Evolutionary conservation across 2,113 vertebrate species (phyloP).

Genomic region (Notechis scutatus): DNA sequence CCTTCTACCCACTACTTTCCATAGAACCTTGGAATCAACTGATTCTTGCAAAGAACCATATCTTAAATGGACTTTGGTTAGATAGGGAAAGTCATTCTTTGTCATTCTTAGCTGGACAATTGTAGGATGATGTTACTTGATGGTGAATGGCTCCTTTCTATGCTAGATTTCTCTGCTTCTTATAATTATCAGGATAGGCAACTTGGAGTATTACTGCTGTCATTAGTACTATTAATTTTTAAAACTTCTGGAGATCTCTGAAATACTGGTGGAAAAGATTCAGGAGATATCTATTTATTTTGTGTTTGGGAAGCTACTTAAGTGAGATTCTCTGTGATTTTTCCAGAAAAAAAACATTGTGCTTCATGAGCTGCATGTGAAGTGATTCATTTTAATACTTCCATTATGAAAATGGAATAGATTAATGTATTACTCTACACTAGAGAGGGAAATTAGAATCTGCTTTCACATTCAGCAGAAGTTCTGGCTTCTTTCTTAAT

Average conservation of each 20-base stretch:
- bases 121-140: background rate
- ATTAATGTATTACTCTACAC: background rate
- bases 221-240: background rate
- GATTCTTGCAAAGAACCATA: background rate
- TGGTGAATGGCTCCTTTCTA: background rate
- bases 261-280: background rate
- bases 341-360: background rate
- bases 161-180: background rate
- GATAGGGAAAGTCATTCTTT: background rate
- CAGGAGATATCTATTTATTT: background rate
- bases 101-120: background rate
- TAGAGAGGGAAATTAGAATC: background rate
- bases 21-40: background rate
- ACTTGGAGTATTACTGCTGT: background rate
- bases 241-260: background rate
- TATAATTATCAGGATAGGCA: background rate
- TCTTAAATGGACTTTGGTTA: background rate
- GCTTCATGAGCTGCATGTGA: background rate
- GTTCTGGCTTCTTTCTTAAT: no score
- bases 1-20: background rate
- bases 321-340: background rate
- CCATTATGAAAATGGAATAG: background rate
- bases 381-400: background rate
- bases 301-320: background rate
- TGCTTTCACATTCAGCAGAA: no score